Evolutionary conservation across 2,113 vertebrate species (phyloP), one percentile per base, ranked within the genome.

Genomic region (Callionymus lyra): DNA sequence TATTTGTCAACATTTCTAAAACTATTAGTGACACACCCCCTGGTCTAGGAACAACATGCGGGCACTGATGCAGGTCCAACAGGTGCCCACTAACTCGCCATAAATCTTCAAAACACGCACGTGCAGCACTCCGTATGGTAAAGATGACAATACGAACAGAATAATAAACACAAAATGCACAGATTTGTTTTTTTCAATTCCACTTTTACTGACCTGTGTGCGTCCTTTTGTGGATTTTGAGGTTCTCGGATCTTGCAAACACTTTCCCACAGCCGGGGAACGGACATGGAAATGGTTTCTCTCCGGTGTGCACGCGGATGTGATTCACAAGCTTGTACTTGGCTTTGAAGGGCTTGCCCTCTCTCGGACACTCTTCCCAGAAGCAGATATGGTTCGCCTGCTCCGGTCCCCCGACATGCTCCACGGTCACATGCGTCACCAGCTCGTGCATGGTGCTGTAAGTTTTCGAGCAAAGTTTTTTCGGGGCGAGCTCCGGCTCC

Each of bases 311-410:
- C 66, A 98, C 94, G 63, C 95, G 86, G 83, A 99, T 98, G 82
- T 99, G 95, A 86, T 99, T 99, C 65, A 99, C 95, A 74, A 99
- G 94, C 90, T 98, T 99, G 63, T 99, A 99, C 86, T 99, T 99
- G 81, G 95, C 95, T 88, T 99, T 99, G 82, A 98, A 99, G 51
- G 95, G 90, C 61, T 98, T 97, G 64, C 95, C 95, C 86, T 98
- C 91, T 66, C 95, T 82, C 2, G 90, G 90, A 88, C 95, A 99
- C 70, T 97, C 94, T 90, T 99, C 93, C 95, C 95, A 99, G 84
- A 93, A 96, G 76, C 95, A 99, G 47, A 99, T 87, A 76, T 98
- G 95, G 77, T 90, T 94, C 72, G 86, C 86, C 66, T 97, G 93
- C 81, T 99, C 95, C 2, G 94, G 94, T 87, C 95, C 95, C 55